These are phyloP conservation scores for Pseudoatta argentina DNA, from an alignment of 1,140 invertebrate genomes.

Conservation along the genomic window DNA sequence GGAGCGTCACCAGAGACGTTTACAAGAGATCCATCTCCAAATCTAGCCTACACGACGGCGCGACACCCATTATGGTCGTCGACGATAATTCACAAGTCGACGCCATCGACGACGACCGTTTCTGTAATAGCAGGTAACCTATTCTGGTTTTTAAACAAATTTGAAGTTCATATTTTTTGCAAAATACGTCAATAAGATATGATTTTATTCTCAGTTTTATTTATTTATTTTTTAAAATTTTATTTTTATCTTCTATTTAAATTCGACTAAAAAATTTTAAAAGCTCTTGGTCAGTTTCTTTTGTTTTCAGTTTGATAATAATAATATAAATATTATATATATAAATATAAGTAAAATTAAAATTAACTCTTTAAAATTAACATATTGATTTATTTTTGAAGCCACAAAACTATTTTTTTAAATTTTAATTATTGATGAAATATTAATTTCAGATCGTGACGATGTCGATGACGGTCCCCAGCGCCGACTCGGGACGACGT, in stretches of 20 bases:
- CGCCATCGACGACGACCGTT: conserved; percentile 83
- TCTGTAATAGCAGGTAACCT: conserved; percentile 83
- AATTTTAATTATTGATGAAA: conserved; percentile 40
- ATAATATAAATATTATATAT: background rate
- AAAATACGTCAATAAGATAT: background rate
- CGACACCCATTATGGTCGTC: conserved; percentile 89
- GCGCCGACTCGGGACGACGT: conserved; percentile 70
- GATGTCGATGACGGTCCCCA: conserved; percentile 70
- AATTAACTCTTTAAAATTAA: no score
- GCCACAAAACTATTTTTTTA: no score
- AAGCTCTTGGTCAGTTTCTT: background rate
- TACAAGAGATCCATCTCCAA: conserved; percentile 88
- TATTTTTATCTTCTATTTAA: background rate
- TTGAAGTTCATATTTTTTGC: background rate
- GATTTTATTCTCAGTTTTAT: background rate
- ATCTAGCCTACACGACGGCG: conserved; percentile 89
- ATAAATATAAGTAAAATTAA: no score
- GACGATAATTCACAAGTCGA: conserved; percentile 84
- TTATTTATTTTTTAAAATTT: no score
- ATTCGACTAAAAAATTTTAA: background rate
- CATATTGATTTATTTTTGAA: no score
- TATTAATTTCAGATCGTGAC: conserved; percentile 72
- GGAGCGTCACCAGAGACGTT: conserved; percentile 89
- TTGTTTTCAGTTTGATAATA: conserved; percentile 23
- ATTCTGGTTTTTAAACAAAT: background rate